Conservation (phyloP, 2,888 invertebrate species). For the Mythimna impura region DNA sequence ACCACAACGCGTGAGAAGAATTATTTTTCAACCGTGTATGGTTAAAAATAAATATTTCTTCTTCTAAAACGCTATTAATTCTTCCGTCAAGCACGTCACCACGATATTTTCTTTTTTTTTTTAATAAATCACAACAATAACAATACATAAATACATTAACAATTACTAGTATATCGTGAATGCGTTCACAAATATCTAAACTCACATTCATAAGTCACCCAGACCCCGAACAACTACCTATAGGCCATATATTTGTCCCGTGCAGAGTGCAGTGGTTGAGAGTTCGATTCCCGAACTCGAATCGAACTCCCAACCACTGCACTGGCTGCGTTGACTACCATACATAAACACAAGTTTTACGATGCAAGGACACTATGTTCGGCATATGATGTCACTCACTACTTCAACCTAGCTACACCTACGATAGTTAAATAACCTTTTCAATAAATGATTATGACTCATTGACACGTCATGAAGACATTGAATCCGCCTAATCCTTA, state of each 20-base stretch:
- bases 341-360: conserved; percentile 17
- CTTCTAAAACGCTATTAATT: background rate
- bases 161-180: no score
- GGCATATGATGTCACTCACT: conserved; percentile 53
- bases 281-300: no score
- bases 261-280: no score
- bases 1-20: conserved; percentile 24
- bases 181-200: no score
- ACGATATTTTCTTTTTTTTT: background rate
- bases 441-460: conserved; percentile 62
- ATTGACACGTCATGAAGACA: conserved; percentile 56
- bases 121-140: no score
- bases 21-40: background rate
- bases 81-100: background rate
- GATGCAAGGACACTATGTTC: conserved; percentile 34
- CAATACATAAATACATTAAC: no score
- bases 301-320: no score
- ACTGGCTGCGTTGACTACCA: background rate
- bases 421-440: conserved; percentile 51
- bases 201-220: no score
- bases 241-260: no score
- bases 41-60: no score
- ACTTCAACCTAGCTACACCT: conserved; percentile 27
- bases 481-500: conserved; percentile 55
- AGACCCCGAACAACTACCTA: no score